Base-by-base conservation (phyloP, 2,888 invertebrate species). In the Actias luna region DNA sequence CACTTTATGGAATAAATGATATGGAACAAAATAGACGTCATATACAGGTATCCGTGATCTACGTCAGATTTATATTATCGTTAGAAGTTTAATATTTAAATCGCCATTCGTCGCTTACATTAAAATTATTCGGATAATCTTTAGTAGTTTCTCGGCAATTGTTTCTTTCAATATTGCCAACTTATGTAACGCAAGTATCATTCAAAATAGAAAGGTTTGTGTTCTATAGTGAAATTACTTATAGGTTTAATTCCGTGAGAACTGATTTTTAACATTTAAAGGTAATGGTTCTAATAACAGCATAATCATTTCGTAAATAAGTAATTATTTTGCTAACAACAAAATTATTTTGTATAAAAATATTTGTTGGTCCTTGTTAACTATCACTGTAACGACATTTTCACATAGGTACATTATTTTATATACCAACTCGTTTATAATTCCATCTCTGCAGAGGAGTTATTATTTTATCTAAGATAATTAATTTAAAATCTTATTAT, bases 401-500 rank as follows among this genome's bases (percentile, higher is more conserved):
- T n/a, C n/a, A n/a, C n/a, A n/a, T n/a, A n/a, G n/a, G n/a, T 39
- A 16, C 7, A 2, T 42, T 36, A 12, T 16, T 42, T 42, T 42
- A 4, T 42, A 14, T 18, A 18, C 42, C 42, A 42, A 18, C n/a
- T 33, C 8, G 3, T 50, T 25, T 10, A 12, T 25, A 25, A 25
- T 12, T 50, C 1, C 25, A 25, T 50, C 2, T 50, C 25, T 25
- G 25, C 12, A 50, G 12, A 12, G 8, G 22, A 50, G 4, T 10
- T 12, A 50, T 50, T 25, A 50, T 50, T 50, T 50, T 50, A 25
- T 25, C 22, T 22, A 0, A 50, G 46, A 12, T 22, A 68, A 63
- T 63, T 65, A 69, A 69, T 74, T 68, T 67, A 69, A 75, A 73
- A 77, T 68, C 65, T 71, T 73, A 71, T 75, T 73, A 75, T 65